Base-by-base conservation (phyloP, 2,113 vertebrate genomes). In the Eubucco bourcierii region DNA sequence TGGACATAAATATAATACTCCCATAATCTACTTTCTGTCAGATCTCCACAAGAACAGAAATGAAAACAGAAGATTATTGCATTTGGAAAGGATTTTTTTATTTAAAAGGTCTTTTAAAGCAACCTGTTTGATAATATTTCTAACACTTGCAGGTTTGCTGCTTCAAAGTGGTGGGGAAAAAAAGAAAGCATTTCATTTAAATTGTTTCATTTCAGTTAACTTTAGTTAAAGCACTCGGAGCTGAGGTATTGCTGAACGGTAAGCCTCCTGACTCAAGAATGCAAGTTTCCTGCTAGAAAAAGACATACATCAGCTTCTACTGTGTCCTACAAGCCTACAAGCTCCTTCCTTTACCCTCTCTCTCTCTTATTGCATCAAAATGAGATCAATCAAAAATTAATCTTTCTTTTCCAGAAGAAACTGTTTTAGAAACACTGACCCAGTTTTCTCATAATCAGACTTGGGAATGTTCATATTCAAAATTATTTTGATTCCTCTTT, bases 41-140 rank as follows among this genome's bases (percentile, higher is more conserved):
- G 55, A 89, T 94, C 80, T 93, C 53, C 28, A 60, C 47, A 86
- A 77, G 89, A 82, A 76, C 39, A 95, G 90, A 97, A 96, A 75
- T 90, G 14, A 95, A 97, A 96, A 92, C 53, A 84, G 76, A 78
- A 95, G 58, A 90, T 96, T 90, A 95, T 84, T 96, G 84, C 56
- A 67, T 94, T 90, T 92, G 31, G 23, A 82, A 86, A 90, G 7
- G 33, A 24, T 47, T 68, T 50, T n/a, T 28, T 46, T 60, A 39
- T 79, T 83, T 56, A 59, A 93, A 88, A 77, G 31, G n/a, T 65
- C 8, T 46, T 80, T 87, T 86, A 63, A 95, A 94, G 23, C 23
- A 81, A 85, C 81, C 7, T 90, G 28, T 84, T 81, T 94, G 56
- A 82, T 82, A 94, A 82, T 5, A 50, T 92, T 95, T 95, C 68